Evolutionary conservation across 1,140 invertebrate genomes (phyloP), one percentile per base, ranked within the genome.

Genomic region (Sarcophaga peregrina): DNA sequence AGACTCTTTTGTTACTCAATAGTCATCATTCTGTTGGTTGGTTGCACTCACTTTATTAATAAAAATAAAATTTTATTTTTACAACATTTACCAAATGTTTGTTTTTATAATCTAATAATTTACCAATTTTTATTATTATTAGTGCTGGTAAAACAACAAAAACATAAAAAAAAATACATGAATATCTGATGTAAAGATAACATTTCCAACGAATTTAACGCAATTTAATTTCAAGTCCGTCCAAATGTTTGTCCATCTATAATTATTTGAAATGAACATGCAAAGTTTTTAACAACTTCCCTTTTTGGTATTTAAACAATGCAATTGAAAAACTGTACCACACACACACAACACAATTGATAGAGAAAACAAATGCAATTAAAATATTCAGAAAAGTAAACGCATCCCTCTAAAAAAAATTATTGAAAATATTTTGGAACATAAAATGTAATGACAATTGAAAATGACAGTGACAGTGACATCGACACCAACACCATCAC

Each of bases 391-490:
- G 20, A 25, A 68, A 37, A 37, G 25, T 37, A 37, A 37, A 37
- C 25, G 62, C 62, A 68, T 68, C 62, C 17, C 62, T 68, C 4
- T 37, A 37, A 37, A 37, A n/a, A 68, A 68, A 68, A 68, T 68
- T 68, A 68, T 68, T 68, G 62, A 68, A 68, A 68, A 20, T 25
- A 68, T 68, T 37, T 68, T 68, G 62, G 20, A 17, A 20, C n/a
- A 68, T 68, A 68, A 68, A 68, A 68, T 20, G n/a, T 68, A 68
- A 68, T 68, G 62, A 68, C 62, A 68, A 68, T 68, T 68, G 62
- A 68, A 17, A 68, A 68, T 68, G 62, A 68, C 62, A 68, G n/a
- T 68, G 54, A 58, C 54, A 58, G n/a, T 68, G 54, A 58, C 54
- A 58, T n/a, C 13, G 10, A 58, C 13, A 13, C 13, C 15, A 58